These are phyloP conservation scores for Eristalis arbustorum DNA, from an alignment of 2,888 invertebrate genomes.

Conservation along the genomic window DNA sequence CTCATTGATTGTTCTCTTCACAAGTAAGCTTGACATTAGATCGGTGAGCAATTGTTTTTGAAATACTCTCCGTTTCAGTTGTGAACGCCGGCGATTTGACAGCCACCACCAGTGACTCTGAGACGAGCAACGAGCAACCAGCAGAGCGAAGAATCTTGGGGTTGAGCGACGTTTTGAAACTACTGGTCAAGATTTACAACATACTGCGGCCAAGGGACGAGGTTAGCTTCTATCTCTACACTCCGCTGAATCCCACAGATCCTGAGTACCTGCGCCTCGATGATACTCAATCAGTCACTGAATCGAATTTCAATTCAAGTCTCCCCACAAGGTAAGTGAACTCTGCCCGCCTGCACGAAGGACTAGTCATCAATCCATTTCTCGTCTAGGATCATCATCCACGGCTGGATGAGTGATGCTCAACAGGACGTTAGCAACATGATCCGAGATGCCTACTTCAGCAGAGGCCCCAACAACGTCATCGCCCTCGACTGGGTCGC, in stretches of 20 bases:
- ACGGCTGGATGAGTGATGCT: constrained; percentile 73
- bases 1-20: background rate
- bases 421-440: constrained; percentile 74
- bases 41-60: background rate
- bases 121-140: too few species aligned
- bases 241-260: background rate
- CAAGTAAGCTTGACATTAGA: background rate
- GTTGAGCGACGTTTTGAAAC: too few species aligned
- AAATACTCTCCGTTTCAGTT: background rate
- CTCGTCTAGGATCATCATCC: constrained; percentile 14
- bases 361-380: background rate
- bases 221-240: constrained; percentile 17
- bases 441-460: constrained; percentile 81
- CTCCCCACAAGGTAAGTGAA: constrained; percentile 34
- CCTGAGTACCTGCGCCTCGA: background rate
- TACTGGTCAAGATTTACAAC: background rate
- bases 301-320: constrained; percentile 9
- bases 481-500: constrained; percentile 83
- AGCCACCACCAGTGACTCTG: background rate
- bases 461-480: constrained; percentile 82
- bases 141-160: too few species aligned
- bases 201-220: background rate
- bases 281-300: background rate
- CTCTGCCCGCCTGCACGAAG: too few species aligned
- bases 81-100: background rate